Percentiles rank a stretch among this genome's conserved stretches.
Conservation (phyloP, 1,140 invertebrate genomes). For the Armadillidium nasatum region DNA sequence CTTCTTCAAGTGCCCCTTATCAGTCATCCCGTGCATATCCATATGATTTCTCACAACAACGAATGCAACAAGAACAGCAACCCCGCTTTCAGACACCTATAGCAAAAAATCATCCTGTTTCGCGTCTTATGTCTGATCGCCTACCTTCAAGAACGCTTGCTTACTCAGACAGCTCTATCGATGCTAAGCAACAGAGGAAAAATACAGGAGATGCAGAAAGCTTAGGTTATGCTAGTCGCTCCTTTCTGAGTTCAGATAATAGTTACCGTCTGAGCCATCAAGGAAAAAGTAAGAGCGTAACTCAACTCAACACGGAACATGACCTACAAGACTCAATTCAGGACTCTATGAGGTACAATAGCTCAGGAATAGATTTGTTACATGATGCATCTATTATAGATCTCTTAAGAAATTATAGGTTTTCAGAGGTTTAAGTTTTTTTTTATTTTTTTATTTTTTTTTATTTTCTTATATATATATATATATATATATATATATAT, state of each 20-base stretch:
- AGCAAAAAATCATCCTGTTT: background rate
- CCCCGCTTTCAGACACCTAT: background rate
- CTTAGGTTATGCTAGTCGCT: background rate
- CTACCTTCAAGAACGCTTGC: background rate
- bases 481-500: too few species aligned
- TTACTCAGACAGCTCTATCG: background rate
- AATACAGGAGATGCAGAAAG: background rate
- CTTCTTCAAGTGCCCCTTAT: background rate
- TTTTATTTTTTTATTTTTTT: too few species aligned
- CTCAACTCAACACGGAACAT: background rate
- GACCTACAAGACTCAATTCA: background rate
- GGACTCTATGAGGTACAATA: background rate
- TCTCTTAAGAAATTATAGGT: conserved; percentile 1
- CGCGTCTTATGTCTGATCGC: background rate
- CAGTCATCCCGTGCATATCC: background rate
- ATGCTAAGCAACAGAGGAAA: background rate
- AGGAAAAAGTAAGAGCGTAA: background rate
- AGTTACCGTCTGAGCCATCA: background rate
- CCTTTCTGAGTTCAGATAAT: background rate
- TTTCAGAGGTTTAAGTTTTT: too few species aligned
- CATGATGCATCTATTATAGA: background rate
- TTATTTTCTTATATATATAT: too few species aligned
- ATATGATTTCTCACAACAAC: background rate
- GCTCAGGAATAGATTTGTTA: background rate
- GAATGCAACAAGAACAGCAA: background rate